Conservation (phyloP, 1,140 invertebrate genomes). For the Ladona fulva region DNA sequence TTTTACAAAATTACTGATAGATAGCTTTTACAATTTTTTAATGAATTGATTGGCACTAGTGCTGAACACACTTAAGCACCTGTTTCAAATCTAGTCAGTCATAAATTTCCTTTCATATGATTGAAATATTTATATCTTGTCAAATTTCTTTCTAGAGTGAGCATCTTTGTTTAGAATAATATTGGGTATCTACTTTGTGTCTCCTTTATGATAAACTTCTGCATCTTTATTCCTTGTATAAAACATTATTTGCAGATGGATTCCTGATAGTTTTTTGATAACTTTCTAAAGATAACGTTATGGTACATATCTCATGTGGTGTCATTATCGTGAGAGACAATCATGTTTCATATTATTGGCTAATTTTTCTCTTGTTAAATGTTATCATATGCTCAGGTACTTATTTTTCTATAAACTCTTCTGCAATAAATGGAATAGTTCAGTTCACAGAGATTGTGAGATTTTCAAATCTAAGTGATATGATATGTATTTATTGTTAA, state of each 20-base stretch:
- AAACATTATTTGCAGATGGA: too few species aligned
- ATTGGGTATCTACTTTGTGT: too few species aligned
- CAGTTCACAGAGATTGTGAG: background rate
- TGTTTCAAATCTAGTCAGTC: too few species aligned
- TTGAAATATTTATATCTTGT: too few species aligned
- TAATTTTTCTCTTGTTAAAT: background rate
- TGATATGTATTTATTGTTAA: background rate
- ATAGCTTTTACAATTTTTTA: background rate
- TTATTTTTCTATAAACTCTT: background rate
- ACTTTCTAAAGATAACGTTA: background rate
- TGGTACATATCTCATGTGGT: background rate
- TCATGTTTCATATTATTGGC: conserved; percentile 2
- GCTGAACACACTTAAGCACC: too few species aligned
- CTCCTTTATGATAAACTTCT: too few species aligned
- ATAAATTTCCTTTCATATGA: too few species aligned
- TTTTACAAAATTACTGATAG: background rate
- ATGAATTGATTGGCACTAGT: background rate
- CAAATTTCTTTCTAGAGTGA: too few species aligned
- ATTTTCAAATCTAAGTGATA: background rate
- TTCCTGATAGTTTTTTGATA: background rate
- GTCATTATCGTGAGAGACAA: background rate
- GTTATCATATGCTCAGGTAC: background rate
- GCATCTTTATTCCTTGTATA: too few species aligned
- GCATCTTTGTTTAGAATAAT: too few species aligned
- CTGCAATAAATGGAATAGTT: conserved; percentile 10